Conservation (phyloP, 2,113 vertebrate species). For the Platysternon megacephalum region DNA sequence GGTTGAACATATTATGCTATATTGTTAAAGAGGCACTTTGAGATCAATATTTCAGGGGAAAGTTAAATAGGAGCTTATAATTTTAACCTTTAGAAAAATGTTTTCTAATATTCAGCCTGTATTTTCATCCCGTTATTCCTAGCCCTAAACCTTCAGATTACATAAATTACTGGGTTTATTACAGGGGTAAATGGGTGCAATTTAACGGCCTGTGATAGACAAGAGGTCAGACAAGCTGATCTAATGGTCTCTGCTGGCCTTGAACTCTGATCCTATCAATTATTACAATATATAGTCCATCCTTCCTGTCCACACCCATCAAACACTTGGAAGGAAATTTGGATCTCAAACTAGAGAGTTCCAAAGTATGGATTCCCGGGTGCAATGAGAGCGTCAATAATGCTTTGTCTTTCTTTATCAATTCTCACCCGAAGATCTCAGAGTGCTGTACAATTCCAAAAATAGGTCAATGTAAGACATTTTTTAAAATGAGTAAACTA, state of each 20-base stretch:
- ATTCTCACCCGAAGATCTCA: neutral
- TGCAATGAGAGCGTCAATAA: neutral
- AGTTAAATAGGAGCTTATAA: too few species aligned
- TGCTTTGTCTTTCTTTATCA: neutral
- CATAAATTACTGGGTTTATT: neutral
- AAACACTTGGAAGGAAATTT: neutral
- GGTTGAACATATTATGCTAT: neutral
- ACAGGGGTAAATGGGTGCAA: rapidly evolving
- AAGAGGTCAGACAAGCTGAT: neutral
- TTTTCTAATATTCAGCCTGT: rapidly evolving
- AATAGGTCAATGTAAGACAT: neutral
- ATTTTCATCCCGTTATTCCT: neutral
- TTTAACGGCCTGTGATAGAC: rapidly evolving
- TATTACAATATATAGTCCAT: neutral
- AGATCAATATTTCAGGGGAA: too few species aligned
- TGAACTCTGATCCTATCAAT: neutral
- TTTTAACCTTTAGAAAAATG: neutral
- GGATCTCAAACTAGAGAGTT: neutral
- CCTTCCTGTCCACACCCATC: neutral
- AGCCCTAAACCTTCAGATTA: neutral
- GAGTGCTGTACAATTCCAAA: neutral
- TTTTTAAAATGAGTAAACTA: neutral
- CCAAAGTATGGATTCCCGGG: rapidly evolving
- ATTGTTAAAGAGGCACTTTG: neutral
- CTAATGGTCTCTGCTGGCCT: neutral